Percentiles rank a stretch among this genome's conserved stretches.
These are phyloP conservation scores for Tenodera sinensis DNA, from an alignment of 2,888 invertebrate genomes.

Conservation along the genomic window DNA sequence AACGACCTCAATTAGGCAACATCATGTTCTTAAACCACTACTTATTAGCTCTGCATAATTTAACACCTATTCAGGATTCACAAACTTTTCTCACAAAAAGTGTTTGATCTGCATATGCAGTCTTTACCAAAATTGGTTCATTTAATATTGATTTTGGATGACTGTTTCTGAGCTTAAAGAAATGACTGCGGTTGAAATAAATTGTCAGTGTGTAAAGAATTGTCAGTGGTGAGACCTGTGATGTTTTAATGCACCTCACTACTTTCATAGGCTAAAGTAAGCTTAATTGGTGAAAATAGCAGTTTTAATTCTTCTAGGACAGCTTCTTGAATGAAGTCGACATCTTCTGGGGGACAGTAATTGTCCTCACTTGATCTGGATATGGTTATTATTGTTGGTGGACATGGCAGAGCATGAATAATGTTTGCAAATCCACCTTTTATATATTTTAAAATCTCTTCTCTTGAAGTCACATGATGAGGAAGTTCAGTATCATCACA, in stretches of 20 bases:
- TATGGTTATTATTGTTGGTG: constrained; percentile 72
- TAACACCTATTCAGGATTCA: too few relatives aligned
- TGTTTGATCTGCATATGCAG: too few relatives aligned
- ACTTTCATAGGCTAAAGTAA: constrained; percentile 25
- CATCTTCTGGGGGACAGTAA: constrained; percentile 81
- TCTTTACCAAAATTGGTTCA: too few relatives aligned
- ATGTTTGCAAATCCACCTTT: constrained; percentile 55
- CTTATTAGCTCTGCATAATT: too few relatives aligned
- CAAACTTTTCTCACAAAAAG: too few relatives aligned
- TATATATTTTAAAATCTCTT: constrained; percentile 62
- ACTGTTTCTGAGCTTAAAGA: too few relatives aligned
- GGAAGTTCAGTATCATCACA: constrained; percentile 82
- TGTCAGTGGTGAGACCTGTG: too few relatives aligned
- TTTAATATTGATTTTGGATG: too few relatives aligned
- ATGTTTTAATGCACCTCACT: neutral
- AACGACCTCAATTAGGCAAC: too few relatives aligned
- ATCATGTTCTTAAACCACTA: too few relatives aligned
- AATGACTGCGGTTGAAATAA: too few relatives aligned
- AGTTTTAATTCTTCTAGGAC: constrained; percentile 26
- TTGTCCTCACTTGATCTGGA: constrained; percentile 78
- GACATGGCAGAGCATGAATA: constrained; percentile 54
- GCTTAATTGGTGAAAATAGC: constrained; percentile 25
- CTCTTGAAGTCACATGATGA: constrained; percentile 70
- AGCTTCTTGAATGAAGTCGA: constrained; percentile 62
- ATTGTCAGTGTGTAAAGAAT: too few relatives aligned